Base-by-base conservation (phyloP, 2,113 vertebrate species). In the Dendropsophus ebraccatus region DNA sequence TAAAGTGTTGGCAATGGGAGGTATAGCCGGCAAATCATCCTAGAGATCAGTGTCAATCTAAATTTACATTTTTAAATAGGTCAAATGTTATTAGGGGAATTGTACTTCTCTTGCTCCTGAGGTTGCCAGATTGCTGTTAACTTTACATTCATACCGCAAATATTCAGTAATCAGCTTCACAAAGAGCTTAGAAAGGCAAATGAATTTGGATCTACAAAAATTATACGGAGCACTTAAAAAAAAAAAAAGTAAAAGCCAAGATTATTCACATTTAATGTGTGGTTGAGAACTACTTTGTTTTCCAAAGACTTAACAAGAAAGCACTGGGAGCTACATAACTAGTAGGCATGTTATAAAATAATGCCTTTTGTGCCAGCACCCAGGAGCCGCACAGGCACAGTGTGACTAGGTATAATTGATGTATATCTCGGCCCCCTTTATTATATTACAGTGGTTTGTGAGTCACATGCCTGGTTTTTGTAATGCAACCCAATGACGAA, bases 261-360 rank as follows among this genome's bases (percentile, higher is more conserved):
- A 74, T 65, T 84, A 62, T 84, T 84, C n/a, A 14, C 72, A 75
- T 65, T 65, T 75, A 84, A 62, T 65, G 72, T 76, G 70, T 25
- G 30, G 54, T 76, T 65, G 56, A 76, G 37, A 83, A 47, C 41
- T 72, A 84, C 83, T 84, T 84, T 76, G 83, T 84, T 84, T 84
- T 84, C 83, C 54, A 76, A 62, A 76, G 83, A 41, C 19, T 75
- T 74, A 58, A 83, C 82, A 84, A 84, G 72, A 76, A 54, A 84
- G 72, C 83, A 65, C 72, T 65, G 83, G 83, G 83, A 84, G 37
- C 37, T 21, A 35, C 54, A 58, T 62, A 84, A 76, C 72, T 84
- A 65, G 83, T 32, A 84, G 52, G 83, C 72, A 84, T 47, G 83
- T 84, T 75, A 62, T 76, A 84, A 84, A 76, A 84, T 76, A 76